Base-by-base conservation (phyloP, 2,888 invertebrate genomes). In the Eupithecia insigniata region DNA sequence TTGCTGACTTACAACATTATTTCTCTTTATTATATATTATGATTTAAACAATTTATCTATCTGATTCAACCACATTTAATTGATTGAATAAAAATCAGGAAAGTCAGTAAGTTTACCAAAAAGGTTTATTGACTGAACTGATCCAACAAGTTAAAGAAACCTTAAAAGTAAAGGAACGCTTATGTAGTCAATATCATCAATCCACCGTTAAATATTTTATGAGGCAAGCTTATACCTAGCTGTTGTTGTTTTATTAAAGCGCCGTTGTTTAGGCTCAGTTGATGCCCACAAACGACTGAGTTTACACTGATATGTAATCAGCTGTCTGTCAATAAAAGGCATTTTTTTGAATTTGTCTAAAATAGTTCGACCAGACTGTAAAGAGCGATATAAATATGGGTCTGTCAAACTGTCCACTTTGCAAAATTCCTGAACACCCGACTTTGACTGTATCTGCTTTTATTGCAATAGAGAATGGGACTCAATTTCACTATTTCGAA, bases 161-260 rank as follows among this genome's bases (percentile, higher is more conserved):
- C 18, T 30, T 60, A 18, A 18, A 28, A 18, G 14, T 60, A 14
- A 60, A 30, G 18, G 34, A 62, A 36, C 34, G 36, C 36, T 22
- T 62, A 22, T 34, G 34, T 62, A 62, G 51, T 66, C 66, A 55
- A 51, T 51, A 66, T 66, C 66, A 66, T 66, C 36, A 64, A 64
- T 64, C 14, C 36, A 22, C 36, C 64, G 22, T 64, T 64, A 46
- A 66, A 61, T 36, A 67, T 67, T 67, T 67, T 22, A 68, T 60
- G 60, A 68, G 4, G 60, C 60, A 30, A 60, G 30, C 39, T n/a
- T 61, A 61, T 30, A 39, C 60, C 64, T 36, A 26, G 55, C 64
- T 28, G 12, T 51, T 51, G 58, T 67, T 67, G 60, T 67, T 67
- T 60, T 67, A 55, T 36, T 67, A 60, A 67, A n/a, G 30, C 61